phyloP scores from a whole-genome alignment of 2,113 vertebrate species.

The Sisor rabdophorus region DNA sequence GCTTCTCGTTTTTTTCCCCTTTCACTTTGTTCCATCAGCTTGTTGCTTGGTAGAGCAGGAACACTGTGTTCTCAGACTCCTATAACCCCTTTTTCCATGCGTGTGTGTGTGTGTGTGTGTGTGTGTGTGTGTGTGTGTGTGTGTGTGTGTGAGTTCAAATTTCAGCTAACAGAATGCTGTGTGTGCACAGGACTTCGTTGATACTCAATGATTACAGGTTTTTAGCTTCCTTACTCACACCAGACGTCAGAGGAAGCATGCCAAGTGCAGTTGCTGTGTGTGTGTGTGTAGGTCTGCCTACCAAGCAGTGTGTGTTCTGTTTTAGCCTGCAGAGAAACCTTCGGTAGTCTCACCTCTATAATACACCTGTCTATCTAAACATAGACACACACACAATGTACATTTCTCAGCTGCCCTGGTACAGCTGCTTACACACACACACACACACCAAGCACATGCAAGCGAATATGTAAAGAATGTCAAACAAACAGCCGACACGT shows the following conservation, averaged over 20 bases:
- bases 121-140: not conserved
- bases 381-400: not conserved
- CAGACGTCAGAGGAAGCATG: not conserved
- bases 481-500: not conserved
- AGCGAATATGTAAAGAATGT: too few relatives aligned
- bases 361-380: too few relatives aligned
- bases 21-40: conserved; percentile 11
- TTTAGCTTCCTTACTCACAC: not conserved
- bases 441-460: not conserved
- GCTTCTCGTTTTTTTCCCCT: not conserved
- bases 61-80: conserved; percentile 43
- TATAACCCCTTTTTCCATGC: conserved; percentile 9
- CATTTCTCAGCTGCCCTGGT: conserved; percentile 2
- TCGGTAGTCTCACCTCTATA: not conserved
- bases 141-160: not conserved
- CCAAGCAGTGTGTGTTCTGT: not conserved
- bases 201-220: not conserved
- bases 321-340: not conserved
- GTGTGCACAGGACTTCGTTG: conserved; percentile 17
- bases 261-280: conserved; percentile 15
- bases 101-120: conserved; percentile 15
- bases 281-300: conserved; percentile 7
- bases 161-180: conserved; percentile 17
- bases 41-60: conserved; percentile 23
- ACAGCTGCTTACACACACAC: conserved; percentile 13